Percentiles rank a stretch among this genome's conserved stretches.
Evolutionary conservation across 1,140 invertebrate species (phyloP).

Genomic region (Drosophila fuyamai): DNA sequence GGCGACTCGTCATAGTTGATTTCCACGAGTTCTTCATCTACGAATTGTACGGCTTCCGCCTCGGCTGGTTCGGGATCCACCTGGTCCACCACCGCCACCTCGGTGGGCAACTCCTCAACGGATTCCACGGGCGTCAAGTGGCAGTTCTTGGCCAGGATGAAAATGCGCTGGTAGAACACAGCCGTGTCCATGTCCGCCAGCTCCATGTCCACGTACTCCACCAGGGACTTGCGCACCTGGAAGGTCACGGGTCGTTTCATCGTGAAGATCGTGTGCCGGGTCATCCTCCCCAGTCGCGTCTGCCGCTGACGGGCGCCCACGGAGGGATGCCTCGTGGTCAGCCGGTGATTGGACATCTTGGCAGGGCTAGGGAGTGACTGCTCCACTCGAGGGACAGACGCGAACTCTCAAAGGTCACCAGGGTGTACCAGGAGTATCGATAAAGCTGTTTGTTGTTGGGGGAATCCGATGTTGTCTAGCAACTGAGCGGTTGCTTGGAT

Average conservation of each 20-base stretch:
- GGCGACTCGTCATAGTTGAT: not conserved
- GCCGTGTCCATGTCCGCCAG: conserved; percentile 52
- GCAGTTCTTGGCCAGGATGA: conserved; percentile 70
- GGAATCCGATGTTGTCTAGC: conserved; percentile 50
- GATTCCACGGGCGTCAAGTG: conserved; percentile 6
- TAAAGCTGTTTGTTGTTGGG: conserved; percentile 36
- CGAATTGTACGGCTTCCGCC: not conserved
- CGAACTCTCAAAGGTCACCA: conserved; percentile 1
- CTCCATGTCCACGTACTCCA: conserved; percentile 67
- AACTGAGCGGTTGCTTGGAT: conserved; percentile 60
- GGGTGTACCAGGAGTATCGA: conserved; percentile 17
- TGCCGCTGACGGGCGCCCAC: conserved; percentile 20
- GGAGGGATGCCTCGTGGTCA: not conserved
- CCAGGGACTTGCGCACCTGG: conserved; percentile 62
- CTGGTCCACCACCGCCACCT: not conserved
- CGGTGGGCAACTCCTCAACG: not conserved
- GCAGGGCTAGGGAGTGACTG: not conserved
- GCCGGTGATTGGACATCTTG: conserved; percentile 4
- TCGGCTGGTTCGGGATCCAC: not conserved
- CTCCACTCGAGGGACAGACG: not conserved
- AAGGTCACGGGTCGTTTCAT: conserved; percentile 47
- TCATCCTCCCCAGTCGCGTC: not conserved
- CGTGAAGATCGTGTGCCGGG: conserved; percentile 37
- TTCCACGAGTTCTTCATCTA: not conserved
- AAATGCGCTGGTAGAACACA: conserved; percentile 76